phyloP scores from a whole-genome alignment of 1,140 invertebrate species.

The Phymastichus coffea region DNA sequence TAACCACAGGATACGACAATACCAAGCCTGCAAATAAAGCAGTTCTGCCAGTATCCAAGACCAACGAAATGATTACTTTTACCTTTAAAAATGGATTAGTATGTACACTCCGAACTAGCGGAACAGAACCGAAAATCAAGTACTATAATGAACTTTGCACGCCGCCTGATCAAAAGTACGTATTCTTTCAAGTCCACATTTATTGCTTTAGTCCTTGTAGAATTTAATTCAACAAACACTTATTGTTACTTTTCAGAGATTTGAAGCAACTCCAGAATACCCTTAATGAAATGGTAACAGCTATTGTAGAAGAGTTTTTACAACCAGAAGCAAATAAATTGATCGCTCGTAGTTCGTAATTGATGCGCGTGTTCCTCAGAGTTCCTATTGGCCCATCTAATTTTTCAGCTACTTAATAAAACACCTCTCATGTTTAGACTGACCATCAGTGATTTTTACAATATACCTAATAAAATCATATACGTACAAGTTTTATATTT shows the following conservation, averaged over 20 bases:
- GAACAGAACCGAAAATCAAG: slow-evolving; percentile 98
- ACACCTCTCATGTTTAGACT: too few species aligned
- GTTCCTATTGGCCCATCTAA: too few species aligned
- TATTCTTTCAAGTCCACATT: slow-evolving; percentile 30
- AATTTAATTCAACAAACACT: background rate
- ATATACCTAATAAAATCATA: too few species aligned
- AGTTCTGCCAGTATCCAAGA: slow-evolving; percentile 73
- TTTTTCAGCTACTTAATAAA: too few species aligned
- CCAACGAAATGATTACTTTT: slow-evolving; percentile 96
- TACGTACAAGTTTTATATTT: too few species aligned
- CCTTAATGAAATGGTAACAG: slow-evolving; percentile 75
- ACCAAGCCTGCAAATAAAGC: slow-evolving; percentile 71
- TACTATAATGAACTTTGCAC: slow-evolving; percentile 93
- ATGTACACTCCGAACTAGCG: slow-evolving; percentile 90
- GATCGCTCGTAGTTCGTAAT: slow-evolving; percentile 50
- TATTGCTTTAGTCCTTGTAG: background rate
- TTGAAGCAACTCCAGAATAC: slow-evolving; percentile 63
- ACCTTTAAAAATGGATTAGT: slow-evolving; percentile 85
- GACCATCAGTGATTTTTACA: too few species aligned
- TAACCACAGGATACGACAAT: slow-evolving; percentile 87
- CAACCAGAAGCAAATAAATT: slow-evolving; percentile 77
- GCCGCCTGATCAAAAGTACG: slow-evolving; percentile 64
- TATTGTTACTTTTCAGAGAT: slow-evolving; percentile 62
- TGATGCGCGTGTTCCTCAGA: too few species aligned
- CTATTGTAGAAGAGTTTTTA: slow-evolving; percentile 77